Percentiles rank a stretch among this genome's conserved stretches.
phyloP scores from a whole-genome alignment of 2,113 vertebrate species.

The Genyomyrus donnyi region DNA sequence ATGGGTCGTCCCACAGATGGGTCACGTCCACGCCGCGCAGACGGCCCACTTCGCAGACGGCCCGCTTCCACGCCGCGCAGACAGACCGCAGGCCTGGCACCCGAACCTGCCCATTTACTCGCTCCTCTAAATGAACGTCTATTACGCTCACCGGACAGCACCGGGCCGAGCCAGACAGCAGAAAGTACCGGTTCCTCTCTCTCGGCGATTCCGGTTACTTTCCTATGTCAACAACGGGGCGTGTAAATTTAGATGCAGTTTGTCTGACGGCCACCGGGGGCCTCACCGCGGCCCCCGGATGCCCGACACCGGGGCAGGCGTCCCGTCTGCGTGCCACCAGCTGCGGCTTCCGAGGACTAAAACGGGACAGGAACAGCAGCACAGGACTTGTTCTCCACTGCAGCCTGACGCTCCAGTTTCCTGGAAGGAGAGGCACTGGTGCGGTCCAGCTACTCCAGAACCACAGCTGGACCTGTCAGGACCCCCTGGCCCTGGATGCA shows the following conservation, averaged over 20 bases:
- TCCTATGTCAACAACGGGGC: constrained; percentile 37
- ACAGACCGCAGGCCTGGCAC: constrained; percentile 47
- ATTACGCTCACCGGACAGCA: constrained; percentile 43
- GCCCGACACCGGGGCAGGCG: background rate
- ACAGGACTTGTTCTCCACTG: background rate
- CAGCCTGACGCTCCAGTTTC: background rate
- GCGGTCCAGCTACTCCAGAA: background rate
- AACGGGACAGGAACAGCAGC: background rate
- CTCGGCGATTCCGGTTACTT: background rate
- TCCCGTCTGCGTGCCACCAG: background rate
- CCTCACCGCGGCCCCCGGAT: constrained; percentile 25
- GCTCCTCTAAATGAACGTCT: constrained; percentile 51
- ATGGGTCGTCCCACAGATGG: constrained; percentile 25
- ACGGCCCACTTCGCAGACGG: constrained; percentile 7
- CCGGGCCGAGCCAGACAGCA: constrained; percentile 38
- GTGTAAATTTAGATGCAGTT: constrained; percentile 47
- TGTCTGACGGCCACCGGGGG: constrained; percentile 35
- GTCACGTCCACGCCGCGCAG: background rate
- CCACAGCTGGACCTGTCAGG: background rate
- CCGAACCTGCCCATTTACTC: constrained; percentile 51
- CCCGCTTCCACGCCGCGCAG: constrained; percentile 40
- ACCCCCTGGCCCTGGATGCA: background rate
- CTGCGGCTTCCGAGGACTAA: background rate
- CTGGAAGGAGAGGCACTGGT: background rate
- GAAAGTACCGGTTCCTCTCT: constrained; percentile 39